Evolutionary conservation across 2,888 invertebrate species (phyloP), one percentile per base, ranked within the genome.

Genomic region (Bellardia bayeri): DNA sequence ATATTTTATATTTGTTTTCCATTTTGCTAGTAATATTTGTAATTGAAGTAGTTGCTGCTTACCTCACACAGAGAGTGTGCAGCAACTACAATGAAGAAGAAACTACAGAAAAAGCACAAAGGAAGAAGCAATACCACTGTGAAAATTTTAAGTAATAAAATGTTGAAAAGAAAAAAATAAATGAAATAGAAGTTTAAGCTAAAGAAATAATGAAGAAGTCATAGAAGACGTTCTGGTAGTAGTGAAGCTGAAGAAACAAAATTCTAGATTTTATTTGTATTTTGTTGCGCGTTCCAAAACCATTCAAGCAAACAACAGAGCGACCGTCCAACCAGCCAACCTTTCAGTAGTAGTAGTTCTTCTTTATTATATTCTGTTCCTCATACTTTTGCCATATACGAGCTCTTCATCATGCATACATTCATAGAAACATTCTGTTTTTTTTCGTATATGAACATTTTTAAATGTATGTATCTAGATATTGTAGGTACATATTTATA

Each of bases 301-400:
- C 72, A 74, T 80, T 71, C 37, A 85, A 78, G 82, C 82, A 74
- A 82, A 61, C 37, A 49, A 85, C 58, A 37, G 54, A 63, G n/a
- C 49, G 45, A 49, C 13, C 11, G 33, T 40, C 7, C 16, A 54
- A 79, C 58, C 72, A 66, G 33, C 7, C 42, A 23, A 66, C 63
- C 56, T 61, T 79, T 76, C 61, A 30, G 14, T 78, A 72, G 51
- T 85, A 56, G 45, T 78, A 64, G 45, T 78, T 66, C 58, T 79
- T 58, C 61, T 69, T 68, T 33, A 71, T 76, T 68, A 75, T 63
- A 23, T 64, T 54, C 42, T 64, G 7, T 71, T 72, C 63, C 71
- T 81, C 61, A 49, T 71, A 71, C 69, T 69, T 69, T 78, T 56
- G 66, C 42, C 56, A 42, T 66, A 58, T 49, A 61, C 33, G 37